These are phyloP conservation scores for Heteronetta atricapilla DNA, from an alignment of 2,113 vertebrate species.

Conservation along the genomic window DNA sequence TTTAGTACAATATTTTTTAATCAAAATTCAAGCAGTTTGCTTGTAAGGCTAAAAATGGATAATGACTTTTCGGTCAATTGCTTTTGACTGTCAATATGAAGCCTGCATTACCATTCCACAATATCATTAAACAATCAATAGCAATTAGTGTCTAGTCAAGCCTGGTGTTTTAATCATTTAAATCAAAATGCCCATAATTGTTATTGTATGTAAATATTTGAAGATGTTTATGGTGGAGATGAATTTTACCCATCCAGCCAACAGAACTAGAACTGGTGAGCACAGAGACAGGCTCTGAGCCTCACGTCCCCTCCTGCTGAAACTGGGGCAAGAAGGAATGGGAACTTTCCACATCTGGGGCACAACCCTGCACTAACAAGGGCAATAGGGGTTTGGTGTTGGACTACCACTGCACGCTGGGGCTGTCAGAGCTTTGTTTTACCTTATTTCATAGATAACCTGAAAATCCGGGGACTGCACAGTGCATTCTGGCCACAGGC, in stretches of 20 bases:
- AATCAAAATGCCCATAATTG: conserved; percentile 72
- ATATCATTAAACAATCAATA: conserved; percentile 78
- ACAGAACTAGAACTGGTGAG: neutral
- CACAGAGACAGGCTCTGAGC: neutral
- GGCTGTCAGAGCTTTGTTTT: neutral
- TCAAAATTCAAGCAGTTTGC: conserved; percentile 67
- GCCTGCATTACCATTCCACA: conserved; percentile 68
- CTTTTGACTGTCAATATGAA: conserved; percentile 75
- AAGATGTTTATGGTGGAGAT: conserved; percentile 63
- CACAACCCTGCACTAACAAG: neutral
- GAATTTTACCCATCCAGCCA: conserved; percentile 28
- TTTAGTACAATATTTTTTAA: conserved; percentile 55
- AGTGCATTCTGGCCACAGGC: neutral
- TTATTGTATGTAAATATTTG: conserved; percentile 75
- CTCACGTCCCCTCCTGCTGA: neutral
- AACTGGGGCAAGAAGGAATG: neutral
- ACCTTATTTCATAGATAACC: neutral
- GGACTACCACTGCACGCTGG: neutral
- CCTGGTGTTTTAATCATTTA: conserved; percentile 74
- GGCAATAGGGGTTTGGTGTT: neutral
- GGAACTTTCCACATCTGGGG: neutral
- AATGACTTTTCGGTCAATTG: conserved; percentile 75
- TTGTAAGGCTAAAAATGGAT: conserved; percentile 73
- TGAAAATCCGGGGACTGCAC: neutral
- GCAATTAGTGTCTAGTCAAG: conserved; percentile 76